Percentiles rank a stretch among this genome's conserved stretches.
These are phyloP conservation scores for Heliornis fulica DNA, from an alignment of 2,113 vertebrate genomes.

Conservation along the genomic window DNA sequence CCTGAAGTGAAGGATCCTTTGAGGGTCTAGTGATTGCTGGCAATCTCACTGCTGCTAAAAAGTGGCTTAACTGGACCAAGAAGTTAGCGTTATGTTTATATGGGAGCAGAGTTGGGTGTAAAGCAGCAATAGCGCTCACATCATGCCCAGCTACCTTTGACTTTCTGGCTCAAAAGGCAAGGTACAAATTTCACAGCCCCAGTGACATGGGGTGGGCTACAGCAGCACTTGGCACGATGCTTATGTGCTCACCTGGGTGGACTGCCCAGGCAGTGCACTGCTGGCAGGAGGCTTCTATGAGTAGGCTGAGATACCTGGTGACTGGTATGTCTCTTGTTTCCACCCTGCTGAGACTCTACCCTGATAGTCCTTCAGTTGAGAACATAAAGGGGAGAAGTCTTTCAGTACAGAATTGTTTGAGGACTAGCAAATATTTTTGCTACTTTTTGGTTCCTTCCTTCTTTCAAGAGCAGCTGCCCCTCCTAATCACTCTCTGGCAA, in stretches of 20 bases:
- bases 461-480: neutral
- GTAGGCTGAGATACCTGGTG: neutral
- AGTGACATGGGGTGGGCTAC: neutral
- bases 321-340: neutral
- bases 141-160: neutral
- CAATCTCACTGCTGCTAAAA: neutral
- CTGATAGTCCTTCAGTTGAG: neutral
- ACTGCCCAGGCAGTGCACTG: too few species aligned
- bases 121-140: neutral
- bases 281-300: neutral
- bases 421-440: neutral
- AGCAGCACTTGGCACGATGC: rapidly evolving
- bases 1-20: neutral
- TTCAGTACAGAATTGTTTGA: neutral
- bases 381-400: neutral
- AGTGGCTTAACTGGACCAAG: neutral
- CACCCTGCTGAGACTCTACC: neutral
- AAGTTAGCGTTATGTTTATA: neutral
- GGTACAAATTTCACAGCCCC: neutral
- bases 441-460: neutral
- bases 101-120: neutral
- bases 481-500: neutral
- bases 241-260: rapidly evolving
- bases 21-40: neutral
- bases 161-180: neutral